These are phyloP conservation scores for Pollenia amentaria DNA, from an alignment of 2,888 invertebrate genomes.

Conservation along the genomic window DNA sequence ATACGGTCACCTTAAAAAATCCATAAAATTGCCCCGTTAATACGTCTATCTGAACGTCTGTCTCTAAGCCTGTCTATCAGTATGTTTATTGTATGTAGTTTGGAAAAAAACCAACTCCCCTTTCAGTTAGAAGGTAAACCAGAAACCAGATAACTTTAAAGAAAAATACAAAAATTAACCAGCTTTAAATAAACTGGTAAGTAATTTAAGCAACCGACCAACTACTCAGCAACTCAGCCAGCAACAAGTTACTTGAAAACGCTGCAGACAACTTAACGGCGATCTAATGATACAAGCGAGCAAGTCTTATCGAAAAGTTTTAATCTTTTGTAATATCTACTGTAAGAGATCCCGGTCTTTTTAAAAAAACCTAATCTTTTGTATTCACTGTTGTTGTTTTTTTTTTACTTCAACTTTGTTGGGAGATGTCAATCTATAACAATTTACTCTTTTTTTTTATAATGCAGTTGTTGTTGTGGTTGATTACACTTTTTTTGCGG, in stretches of 20 bases:
- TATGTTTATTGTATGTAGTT: conserved; percentile 20
- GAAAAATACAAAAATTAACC: conserved; percentile 13
- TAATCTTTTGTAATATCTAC: conserved; percentile 41
- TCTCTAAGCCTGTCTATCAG: background rate
- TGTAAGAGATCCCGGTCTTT: conserved; percentile 36
- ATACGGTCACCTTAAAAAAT: conserved; percentile 58
- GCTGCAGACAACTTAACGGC: conserved; percentile 14
- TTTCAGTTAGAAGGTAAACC: conserved; percentile 70
- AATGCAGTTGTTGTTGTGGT: background rate
- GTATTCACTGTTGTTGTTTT: conserved; percentile 3
- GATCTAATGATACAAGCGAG: conserved; percentile 32
- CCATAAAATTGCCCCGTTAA: conserved; percentile 31
- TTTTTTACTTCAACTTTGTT: conserved; percentile 33
- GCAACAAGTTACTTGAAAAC: conserved; percentile 41
- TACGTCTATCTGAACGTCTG: conserved; percentile 22
- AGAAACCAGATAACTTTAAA: conserved; percentile 64
- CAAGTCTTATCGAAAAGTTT: conserved; percentile 34
- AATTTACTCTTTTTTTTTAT: conserved; percentile 14
- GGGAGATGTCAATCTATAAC: conserved; percentile 50
- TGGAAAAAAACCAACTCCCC: conserved; percentile 56
- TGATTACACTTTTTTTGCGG: background rate
- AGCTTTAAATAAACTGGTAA: conserved; percentile 53
- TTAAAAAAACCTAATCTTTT: background rate
- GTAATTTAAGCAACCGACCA: conserved; percentile 26
- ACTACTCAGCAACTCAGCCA: background rate